These are phyloP conservation scores for Cabera pusaria DNA, from an alignment of 2,888 invertebrate genomes.

Conservation along the genomic window DNA sequence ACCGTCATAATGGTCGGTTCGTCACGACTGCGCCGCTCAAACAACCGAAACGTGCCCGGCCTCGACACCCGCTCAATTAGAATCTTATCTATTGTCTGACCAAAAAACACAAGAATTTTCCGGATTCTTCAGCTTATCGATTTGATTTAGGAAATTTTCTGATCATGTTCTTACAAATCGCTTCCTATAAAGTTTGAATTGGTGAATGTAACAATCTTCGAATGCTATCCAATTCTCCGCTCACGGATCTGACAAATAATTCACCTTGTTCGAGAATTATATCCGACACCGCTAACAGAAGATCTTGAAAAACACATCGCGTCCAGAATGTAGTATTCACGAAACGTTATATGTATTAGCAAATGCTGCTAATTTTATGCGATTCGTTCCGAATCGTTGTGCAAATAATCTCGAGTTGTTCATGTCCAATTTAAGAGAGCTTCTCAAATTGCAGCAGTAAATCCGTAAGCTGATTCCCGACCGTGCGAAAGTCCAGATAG, in stretches of 20 bases:
- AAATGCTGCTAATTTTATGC: slow-evolving; percentile 16
- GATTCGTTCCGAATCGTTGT: slow-evolving; percentile 13
- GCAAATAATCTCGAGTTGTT: slow-evolving; percentile 22
- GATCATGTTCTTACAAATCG: no score
- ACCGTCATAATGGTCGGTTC: slow-evolving; percentile 36
- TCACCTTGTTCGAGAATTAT: no score
- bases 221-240: no score
- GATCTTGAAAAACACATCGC: slow-evolving; percentile 3
- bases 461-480: slow-evolving; percentile 45
- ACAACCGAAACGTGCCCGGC: slow-evolving; percentile 46
- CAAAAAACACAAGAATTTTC: slow-evolving; percentile 18
- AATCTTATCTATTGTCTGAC: slow-evolving; percentile 35
- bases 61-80: slow-evolving; percentile 32
- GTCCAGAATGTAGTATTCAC: slow-evolving; percentile 10
- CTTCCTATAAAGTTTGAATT: no score
- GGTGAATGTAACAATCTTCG: no score
- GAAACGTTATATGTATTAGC: slow-evolving; percentile 15
- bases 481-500: slow-evolving; percentile 66
- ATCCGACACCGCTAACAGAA: no score
- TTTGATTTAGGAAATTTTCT: slow-evolving; percentile 6
- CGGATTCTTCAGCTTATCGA: slow-evolving; percentile 16
- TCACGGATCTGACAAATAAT: no score
- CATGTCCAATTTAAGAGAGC: slow-evolving; percentile 37
- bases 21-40: slow-evolving; percentile 51
- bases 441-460: slow-evolving; percentile 46